Percentiles rank a stretch among this genome's conserved stretches.
phyloP scores from a whole-genome alignment of 2,797 vertebrate genomes.

The Anas bahamensis region DNA sequence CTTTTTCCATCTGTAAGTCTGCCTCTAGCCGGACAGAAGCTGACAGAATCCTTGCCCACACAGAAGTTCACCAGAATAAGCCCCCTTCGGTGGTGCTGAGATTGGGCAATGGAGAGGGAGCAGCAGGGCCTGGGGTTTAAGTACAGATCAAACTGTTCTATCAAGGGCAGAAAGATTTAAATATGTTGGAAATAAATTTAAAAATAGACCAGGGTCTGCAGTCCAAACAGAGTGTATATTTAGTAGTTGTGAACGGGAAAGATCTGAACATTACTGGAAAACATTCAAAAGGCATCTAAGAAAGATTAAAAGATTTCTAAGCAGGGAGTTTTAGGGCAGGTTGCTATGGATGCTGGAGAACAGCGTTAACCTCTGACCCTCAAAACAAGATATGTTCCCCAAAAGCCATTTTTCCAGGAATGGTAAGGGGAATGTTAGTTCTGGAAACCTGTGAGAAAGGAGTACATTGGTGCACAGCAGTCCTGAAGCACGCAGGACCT shows the following conservation, averaged over 20 bases:
- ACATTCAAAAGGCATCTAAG: conserved; percentile 16
- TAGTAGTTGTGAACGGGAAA: conserved; percentile 60
- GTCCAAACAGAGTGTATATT: conserved; percentile 43
- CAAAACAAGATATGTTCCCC: neutral
- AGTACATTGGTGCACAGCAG: neutral
- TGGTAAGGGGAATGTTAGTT: neutral
- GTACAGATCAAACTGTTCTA: conserved; percentile 28
- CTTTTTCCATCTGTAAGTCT: neutral
- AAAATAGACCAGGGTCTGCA: conserved; percentile 48
- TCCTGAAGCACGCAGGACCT: neutral
- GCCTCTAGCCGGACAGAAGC: neutral
- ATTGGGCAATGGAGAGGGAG: neutral
- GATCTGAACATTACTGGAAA: conserved; percentile 56
- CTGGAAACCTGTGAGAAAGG: neutral
- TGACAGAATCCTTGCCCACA: neutral
- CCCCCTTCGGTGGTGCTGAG: neutral
- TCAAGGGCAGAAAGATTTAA: neutral
- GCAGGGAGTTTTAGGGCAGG: conserved; percentile 4
- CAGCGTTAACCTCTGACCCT: neutral
- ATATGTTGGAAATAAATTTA: conserved; percentile 29
- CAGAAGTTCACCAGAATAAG: neutral
- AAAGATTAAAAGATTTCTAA: conserved; percentile 35
- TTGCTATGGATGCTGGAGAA: conserved; percentile 37
- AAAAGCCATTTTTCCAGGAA: neutral
- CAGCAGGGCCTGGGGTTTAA: conserved; percentile 2